These are phyloP conservation scores for Tor tambroides DNA, from an alignment of 2,113 vertebrate genomes.

Conservation along the genomic window DNA sequence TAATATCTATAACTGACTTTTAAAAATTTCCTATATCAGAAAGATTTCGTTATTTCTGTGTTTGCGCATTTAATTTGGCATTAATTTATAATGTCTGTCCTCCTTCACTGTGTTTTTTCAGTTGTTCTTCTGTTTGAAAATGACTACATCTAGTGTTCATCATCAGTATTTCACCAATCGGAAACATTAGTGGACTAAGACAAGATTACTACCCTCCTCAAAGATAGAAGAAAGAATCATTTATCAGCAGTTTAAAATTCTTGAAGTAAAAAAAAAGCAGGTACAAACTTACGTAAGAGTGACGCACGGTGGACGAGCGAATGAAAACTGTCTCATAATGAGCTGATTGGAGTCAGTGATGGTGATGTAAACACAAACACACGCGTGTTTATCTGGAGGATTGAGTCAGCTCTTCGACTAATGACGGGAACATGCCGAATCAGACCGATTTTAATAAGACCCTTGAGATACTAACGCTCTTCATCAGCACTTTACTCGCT, in stretches of 20 bases:
- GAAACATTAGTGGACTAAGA: too few species aligned
- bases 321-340: not conserved
- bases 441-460: constrained; percentile 41
- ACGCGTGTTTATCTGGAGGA: not conserved
- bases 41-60: not conserved
- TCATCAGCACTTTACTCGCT: not conserved
- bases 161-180: not conserved
- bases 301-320: not conserved
- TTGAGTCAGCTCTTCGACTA: constrained; percentile 28
- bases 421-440: constrained; percentile 36
- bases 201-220: too few species aligned
- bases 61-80: not conserved
- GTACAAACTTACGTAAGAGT: not conserved
- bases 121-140: too few species aligned
- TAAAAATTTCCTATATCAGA: not conserved
- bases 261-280: not conserved
- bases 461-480: not conserved
- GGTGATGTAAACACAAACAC: not conserved
- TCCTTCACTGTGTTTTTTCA: not conserved
- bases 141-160: constrained; percentile 3
- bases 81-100: not conserved
- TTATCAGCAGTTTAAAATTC: not conserved
- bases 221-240: too few species aligned
- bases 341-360: not conserved
- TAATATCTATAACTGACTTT: not conserved